phyloP scores from a whole-genome alignment of 2,797 vertebrate genomes.

The Silurus aristotelis region DNA sequence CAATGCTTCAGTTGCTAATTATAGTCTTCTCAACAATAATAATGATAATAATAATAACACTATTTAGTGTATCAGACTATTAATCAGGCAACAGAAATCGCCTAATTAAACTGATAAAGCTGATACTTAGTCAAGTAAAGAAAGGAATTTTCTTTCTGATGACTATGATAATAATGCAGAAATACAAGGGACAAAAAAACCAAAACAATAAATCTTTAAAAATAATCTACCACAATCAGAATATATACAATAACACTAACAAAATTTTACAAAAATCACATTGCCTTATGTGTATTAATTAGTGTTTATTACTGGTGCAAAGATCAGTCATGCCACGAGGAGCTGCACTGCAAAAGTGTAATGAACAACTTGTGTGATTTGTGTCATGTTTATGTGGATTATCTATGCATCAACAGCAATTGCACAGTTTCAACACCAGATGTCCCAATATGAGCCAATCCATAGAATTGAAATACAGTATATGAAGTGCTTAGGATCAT shows the following conservation, averaged over 20 bases:
- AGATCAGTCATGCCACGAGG: background rate
- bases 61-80: background rate
- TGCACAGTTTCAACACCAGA: background rate
- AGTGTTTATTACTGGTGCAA: background rate
- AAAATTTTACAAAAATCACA: background rate
- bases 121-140: background rate
- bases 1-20: slow-evolving; percentile 21
- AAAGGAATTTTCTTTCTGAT: background rate
- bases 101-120: background rate
- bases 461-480: background rate
- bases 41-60: background rate
- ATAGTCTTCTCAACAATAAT: background rate
- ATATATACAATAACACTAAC: background rate
- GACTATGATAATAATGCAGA: background rate
- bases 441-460: background rate
- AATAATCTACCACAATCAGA: background rate
- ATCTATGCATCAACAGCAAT: background rate
- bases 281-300: background rate
- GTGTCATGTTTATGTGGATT: background rate
- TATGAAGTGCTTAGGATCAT: background rate
- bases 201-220: background rate
- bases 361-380: background rate
- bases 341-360: background rate
- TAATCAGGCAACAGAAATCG: background rate
- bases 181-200: background rate